Base-by-base conservation (phyloP, 2,113 vertebrate genomes). In the Casuarius casuarius region DNA sequence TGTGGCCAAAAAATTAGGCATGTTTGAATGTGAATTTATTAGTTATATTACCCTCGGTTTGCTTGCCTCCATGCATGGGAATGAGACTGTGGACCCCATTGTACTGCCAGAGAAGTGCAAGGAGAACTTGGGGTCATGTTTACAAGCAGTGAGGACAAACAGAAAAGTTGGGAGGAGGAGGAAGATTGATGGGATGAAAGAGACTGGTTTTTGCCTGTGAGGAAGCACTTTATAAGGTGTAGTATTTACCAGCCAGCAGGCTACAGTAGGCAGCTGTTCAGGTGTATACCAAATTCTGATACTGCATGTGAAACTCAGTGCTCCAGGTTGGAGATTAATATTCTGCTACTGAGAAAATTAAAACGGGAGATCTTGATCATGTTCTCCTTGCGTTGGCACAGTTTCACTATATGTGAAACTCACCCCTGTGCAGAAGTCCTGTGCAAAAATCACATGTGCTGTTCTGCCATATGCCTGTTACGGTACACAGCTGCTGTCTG, bases 51-150 rank as follows among this genome's bases (percentile, higher is more conserved):
- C 4, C 4, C 9, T 93, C 25, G 1, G 4, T 79, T 67, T 79
- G 23, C 31, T 82, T 93, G 68, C 31, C 15, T 78, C 17, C 1
- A 0, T 20, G 5, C 56, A 38, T 0, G 0, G 46, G 15, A 78
- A 33, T 29, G 25, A 84, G 19, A 31, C 61, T 81, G 26, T 42
- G 42, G n/a, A 93, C 33, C 31, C 35, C 15, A 1, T 29, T 79
- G 28, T 15, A 35, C 4, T 58, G 28, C 33, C 33, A 73, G 44
- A 9, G 15, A 83, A 62, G 10, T 25, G 7, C 49, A 80, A 9
- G 62, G 59, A 85, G 14, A 87, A 67, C 40, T 77, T 70, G 21
- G 14, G 13, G 56, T 81, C 3, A 59, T 40, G 19, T 67, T 83
- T 80, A 58, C 22, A 33, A 51, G 19, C 67, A 29, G 1, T 40